phyloP scores from a whole-genome alignment of 2,888 invertebrate species.

The Stictocephala bisonia region DNA sequence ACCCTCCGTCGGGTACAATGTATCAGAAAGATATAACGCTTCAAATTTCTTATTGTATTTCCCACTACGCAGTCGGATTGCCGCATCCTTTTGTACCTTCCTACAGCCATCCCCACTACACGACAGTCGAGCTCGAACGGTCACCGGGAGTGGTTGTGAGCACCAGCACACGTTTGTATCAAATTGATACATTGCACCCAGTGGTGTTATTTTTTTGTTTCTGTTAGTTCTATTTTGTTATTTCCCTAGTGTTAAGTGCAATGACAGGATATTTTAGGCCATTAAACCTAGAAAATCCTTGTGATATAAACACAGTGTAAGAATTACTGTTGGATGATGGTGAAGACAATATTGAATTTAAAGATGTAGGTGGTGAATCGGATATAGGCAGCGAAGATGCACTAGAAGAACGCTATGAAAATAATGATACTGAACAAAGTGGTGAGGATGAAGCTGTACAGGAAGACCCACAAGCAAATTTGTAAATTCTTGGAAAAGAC shows the following conservation, averaged over 20 bases:
- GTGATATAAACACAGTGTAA: not conserved
- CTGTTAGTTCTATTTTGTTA: too few species aligned
- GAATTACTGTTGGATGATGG: too few species aligned
- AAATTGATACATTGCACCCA: too few species aligned
- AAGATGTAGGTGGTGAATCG: too few species aligned
- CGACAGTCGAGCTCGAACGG: not conserved
- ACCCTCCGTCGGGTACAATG: not conserved
- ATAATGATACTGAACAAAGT: conserved; percentile 8
- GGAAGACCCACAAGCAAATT: too few species aligned
- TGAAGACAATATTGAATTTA: too few species aligned
- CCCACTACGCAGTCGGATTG: not conserved
- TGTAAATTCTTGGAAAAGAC: conserved; percentile 13
- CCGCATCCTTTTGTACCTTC: too few species aligned
- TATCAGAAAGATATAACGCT: not conserved
- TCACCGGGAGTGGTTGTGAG: not conserved
- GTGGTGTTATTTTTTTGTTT: not conserved
- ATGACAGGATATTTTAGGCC: too few species aligned
- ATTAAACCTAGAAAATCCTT: too few species aligned
- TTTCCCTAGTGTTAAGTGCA: not conserved
- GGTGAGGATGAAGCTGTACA: too few species aligned
- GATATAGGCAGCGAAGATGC: not conserved
- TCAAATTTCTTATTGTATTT: not conserved
- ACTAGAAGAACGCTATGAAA: conserved; percentile 1
- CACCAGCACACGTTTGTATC: too few species aligned
- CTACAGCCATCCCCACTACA: not conserved